Evolutionary conservation across 2,888 invertebrate genomes (phyloP), one percentile per base, ranked within the genome.

Genomic region (Apotomis capreana): DNA sequence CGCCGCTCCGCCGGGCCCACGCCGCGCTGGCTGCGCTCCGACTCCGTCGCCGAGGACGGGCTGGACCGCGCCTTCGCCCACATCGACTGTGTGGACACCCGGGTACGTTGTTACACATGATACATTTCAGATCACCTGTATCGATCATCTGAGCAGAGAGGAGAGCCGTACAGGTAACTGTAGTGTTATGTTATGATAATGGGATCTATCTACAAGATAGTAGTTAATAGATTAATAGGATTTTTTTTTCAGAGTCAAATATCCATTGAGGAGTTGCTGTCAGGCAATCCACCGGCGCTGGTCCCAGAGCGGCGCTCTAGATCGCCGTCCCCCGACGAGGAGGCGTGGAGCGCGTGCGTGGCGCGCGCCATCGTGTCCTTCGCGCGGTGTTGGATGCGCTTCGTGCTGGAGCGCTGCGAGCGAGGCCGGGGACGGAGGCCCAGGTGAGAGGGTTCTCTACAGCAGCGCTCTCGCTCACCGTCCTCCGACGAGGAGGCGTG

Each of bases 1-100:
- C 40, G 40, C 40, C 40, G 40, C 40, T 40, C 40, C 69, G 49
- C 49, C 3, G 60, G 68, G 76, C 57, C 70, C 57, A 70, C 73
- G 70, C 70, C 46, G 59, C 59, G 6, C 73, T 54, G 64, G 73
- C 57, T 79, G 70, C 79, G 92, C 15, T 81, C 87, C 0, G 91
- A 91, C 76, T 91, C 91, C 75, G 85, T 90, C 64, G 83, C 81
- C 3, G 92, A 91, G 12, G 92, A 91, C 57, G 83, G 77, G 61
- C 78, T 78, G 63, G 69, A 55, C 12, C 80, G 78, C 64, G 85
- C 79, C n/a, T 81, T 87, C 15, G 89, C 89, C 5, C 87, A 87
- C 44, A 55, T 73, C 10, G 49, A 58, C 55, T 62, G 46, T 46
- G 54, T 36, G 9, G 68, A 75, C 74, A 58, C 68, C 13, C 70